Base-by-base conservation (phyloP, 2,888 invertebrate genomes). In the Creontiades dilutus region DNA sequence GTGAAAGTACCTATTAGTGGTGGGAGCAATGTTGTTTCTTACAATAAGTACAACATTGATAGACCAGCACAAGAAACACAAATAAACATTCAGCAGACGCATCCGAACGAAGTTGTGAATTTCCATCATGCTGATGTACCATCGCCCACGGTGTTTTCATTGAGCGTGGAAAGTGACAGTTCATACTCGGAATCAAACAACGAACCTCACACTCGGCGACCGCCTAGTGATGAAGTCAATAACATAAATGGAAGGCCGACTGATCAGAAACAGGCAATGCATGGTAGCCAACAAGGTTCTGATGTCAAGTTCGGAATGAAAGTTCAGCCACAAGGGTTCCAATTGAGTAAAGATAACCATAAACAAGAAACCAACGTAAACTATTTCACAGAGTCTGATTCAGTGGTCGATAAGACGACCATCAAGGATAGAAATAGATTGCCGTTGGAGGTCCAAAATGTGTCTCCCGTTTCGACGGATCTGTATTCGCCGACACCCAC, bases 1-100 rank as follows among this genome's bases (percentile, higher is more conserved):
- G 91, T 91, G 19, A 92, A 92, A 89, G 91, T 92, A 13, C 89
- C 86, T 9, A 37, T 91, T 61, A 91, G 90, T 86, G 90, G 91
- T 52, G 68, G 23, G 68, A 68, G 9, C 27, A 68, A 68, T 68
- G 84, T 89, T 68, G 23, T 1, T 9, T 19, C 5, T 7, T 68
- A 68, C 23, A 23, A 68, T 19, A 68, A 23, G 68, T 68, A 68
- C 27, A 47, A 89, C 86, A 52, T 88, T n/a, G 19, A 55, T 13
- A 27, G 27, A 12, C 48, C 68, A 5, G 23, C 68, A 23, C 68
- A 68, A 23, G 68, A 68, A 27, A 68, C 68, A 9, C 68, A 68
- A 9, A 11, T 68, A 7, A 68, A 68, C 23, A 68, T 23, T 68
- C 23, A 23, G 1, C 23, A 57, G 11, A 12, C 46, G 46, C 46